Evolutionary conservation across 2,797 vertebrate genomes (phyloP).

Genomic region (Salmo trutta): DNA sequence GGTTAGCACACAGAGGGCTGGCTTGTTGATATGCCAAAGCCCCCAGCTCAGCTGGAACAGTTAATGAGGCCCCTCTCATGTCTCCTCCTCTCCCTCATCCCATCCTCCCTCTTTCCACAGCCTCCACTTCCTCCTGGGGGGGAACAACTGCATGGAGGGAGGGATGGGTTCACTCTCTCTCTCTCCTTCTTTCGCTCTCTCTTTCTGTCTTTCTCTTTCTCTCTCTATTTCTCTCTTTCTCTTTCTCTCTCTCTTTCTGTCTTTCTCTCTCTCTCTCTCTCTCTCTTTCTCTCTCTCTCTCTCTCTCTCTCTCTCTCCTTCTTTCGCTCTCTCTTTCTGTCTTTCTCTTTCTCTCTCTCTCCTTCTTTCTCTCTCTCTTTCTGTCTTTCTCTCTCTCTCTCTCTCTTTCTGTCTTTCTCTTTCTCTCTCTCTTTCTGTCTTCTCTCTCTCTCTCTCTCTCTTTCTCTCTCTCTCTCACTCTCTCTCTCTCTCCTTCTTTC

Average conservation of each 20-base stretch:
- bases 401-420: too few relatives aligned
- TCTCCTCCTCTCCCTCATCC: background rate
- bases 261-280: too few relatives aligned
- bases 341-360: too few relatives aligned
- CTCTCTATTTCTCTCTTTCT: background rate
- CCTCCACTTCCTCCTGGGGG: background rate
- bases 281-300: too few relatives aligned
- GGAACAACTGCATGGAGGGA: background rate
- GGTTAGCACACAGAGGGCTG: constrained; percentile 51
- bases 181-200: background rate
- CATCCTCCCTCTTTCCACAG: background rate
- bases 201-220: background rate
- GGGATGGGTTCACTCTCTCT: background rate
- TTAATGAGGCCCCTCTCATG: constrained; percentile 45
- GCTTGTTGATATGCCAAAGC: constrained; percentile 58
- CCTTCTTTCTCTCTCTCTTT: too few relatives aligned
- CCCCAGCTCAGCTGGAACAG: constrained; percentile 36
- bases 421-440: too few relatives aligned
- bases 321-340: too few relatives aligned
- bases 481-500: background rate
- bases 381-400: too few relatives aligned
- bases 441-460: too few relatives aligned
- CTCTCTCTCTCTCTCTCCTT: too few relatives aligned
- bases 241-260: background rate
- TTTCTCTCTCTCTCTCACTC: too few relatives aligned